Percentiles rank a stretch among this genome's conserved stretches.
phyloP scores from a whole-genome alignment of 37 sponge, comb jelly and placozoan species.

The Theonella swinhoei region DNA sequence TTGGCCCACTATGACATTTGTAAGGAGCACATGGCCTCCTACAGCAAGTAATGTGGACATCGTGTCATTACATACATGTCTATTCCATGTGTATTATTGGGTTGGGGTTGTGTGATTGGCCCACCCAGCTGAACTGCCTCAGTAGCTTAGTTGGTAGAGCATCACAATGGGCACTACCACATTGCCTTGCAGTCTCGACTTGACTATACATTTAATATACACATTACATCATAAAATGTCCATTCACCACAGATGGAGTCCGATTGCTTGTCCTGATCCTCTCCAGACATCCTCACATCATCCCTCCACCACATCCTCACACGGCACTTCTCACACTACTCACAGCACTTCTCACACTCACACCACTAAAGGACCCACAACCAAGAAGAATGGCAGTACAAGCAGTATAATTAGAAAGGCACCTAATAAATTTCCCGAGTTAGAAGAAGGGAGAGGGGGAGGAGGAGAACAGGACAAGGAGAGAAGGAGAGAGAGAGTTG shows the following conservation, averaged over 20 bases:
- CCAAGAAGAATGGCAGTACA: neutral
- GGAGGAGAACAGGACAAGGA: too few relatives aligned
- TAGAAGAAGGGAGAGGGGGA: neutral
- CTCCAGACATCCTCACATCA: neutral
- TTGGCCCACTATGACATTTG: constrained; percentile 26
- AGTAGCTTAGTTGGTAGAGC: too few relatives aligned
- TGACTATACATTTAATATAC: too few relatives aligned
- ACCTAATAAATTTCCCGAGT: neutral
- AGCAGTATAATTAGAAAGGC: too few relatives aligned
- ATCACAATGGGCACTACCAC: too few relatives aligned
- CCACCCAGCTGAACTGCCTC: too few relatives aligned
- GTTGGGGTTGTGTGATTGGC: too few relatives aligned
- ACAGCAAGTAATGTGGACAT: constrained; percentile 30
- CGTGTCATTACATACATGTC: neutral
- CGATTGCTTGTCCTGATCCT: constrained; percentile 36
- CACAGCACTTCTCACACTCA: neutral
- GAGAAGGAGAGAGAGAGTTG: neutral
- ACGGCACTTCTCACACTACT: too few relatives aligned
- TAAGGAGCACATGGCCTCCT: constrained; percentile 1
- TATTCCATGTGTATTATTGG: neutral
- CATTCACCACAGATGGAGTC: constrained; percentile 43
- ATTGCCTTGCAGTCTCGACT: too few relatives aligned
- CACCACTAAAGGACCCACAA: neutral
- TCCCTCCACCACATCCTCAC: too few relatives aligned
- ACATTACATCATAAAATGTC: too few relatives aligned